phyloP scores from a whole-genome alignment of 2,797 vertebrate genomes.

The Morus bassanus region DNA sequence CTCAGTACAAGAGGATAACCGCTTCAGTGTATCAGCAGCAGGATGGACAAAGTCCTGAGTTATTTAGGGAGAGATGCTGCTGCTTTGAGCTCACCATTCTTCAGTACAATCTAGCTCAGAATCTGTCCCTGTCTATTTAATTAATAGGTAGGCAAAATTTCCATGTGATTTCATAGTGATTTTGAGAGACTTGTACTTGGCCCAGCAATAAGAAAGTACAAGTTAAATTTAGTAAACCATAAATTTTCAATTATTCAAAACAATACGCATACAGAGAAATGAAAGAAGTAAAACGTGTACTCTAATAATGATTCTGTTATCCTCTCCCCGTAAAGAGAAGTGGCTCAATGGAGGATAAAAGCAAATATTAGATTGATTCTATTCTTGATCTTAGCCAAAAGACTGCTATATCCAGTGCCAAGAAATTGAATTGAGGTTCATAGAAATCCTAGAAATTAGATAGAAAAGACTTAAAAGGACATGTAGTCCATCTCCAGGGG shows the following conservation, averaged over 20 bases:
- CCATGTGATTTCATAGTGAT: neutral
- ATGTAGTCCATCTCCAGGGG: neutral
- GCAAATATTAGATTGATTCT: conserved; percentile 35
- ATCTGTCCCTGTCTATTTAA: neutral
- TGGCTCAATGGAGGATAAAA: conserved; percentile 30
- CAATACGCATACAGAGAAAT: neutral
- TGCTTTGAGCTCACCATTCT: neutral
- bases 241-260: conserved; percentile 55
- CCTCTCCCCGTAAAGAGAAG: conserved; percentile 9
- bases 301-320: conserved; percentile 30
- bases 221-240: conserved; percentile 15
- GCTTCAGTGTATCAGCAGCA: neutral
- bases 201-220: neutral
- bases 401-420: neutral
- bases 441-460: conserved; percentile 20
- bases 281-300: neutral
- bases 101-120: neutral
- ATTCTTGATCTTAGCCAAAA: conserved; percentile 25
- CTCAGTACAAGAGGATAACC: neutral
- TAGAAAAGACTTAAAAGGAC: conserved; percentile 3
- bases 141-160: neutral
- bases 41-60: neutral
- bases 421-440: conserved; percentile 24
- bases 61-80: neutral
- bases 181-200: neutral